These are phyloP conservation scores for Platynereis dumerilii DNA, from an alignment of 2,888 invertebrate species.

Conservation along the genomic window DNA sequence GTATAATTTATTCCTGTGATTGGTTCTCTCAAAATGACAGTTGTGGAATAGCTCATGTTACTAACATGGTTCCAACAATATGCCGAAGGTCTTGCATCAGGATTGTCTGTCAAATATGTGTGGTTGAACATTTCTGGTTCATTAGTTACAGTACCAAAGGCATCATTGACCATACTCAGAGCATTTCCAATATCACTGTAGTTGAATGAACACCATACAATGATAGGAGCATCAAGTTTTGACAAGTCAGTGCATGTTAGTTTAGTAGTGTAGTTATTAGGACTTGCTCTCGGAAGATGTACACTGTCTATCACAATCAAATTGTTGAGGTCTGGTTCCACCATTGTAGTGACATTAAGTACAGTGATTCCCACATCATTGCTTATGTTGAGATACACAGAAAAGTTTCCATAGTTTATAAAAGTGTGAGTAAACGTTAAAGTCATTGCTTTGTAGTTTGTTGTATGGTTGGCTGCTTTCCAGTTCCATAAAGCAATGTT, in stretches of 20 bases:
- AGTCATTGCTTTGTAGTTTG: neutral
- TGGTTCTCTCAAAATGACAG: neutral
- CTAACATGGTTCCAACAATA: neutral
- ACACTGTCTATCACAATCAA: neutral
- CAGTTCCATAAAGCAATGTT: neutral
- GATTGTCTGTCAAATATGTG: conserved; percentile 5
- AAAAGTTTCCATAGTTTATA: neutral
- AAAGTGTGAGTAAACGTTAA: neutral
- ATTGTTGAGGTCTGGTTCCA: neutral
- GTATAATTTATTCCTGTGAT: neutral
- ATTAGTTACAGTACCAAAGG: too few relatives aligned
- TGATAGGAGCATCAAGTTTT: neutral
- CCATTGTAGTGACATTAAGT: neutral
- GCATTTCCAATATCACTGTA: neutral
- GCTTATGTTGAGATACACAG: neutral
- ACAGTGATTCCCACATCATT: neutral
- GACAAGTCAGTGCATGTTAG: neutral
- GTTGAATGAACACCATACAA: neutral
- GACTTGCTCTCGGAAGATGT: neutral
- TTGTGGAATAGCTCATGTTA: neutral
- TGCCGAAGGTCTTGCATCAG: neutral
- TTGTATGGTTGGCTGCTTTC: neutral
- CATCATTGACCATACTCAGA: too few relatives aligned
- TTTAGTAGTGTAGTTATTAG: neutral
- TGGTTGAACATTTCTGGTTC: neutral